These are phyloP conservation scores for Aspiorhynchus laticeps DNA, from an alignment of 2,113 vertebrate species.

Conservation along the genomic window DNA sequence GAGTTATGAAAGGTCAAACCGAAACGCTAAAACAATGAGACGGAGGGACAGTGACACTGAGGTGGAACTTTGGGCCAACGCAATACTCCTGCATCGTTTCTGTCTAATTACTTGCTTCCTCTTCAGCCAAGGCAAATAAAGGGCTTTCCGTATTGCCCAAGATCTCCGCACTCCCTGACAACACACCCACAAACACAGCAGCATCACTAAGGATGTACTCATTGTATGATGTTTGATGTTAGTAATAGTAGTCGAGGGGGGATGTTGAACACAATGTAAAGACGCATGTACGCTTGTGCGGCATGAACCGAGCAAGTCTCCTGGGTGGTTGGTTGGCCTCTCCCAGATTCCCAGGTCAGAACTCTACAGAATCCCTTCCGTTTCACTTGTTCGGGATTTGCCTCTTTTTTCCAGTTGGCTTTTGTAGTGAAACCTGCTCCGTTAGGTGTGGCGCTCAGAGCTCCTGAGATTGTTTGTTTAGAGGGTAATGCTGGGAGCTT, in stretches of 20 bases:
- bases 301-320: background rate
- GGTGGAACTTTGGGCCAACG: conserved; percentile 59
- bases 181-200: conserved; percentile 74
- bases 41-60: conserved; percentile 58
- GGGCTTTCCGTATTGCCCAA: conserved; percentile 71
- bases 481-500: background rate
- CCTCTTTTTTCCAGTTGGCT: background rate
- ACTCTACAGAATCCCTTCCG: background rate
- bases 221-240: conserved; percentile 70
- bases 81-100: conserved; percentile 63
- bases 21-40: conserved; percentile 50
- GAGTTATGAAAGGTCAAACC: conserved; percentile 56
- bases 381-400: background rate
- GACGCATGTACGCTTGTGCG: conserved; percentile 10
- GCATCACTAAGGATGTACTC: conserved; percentile 78
- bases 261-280: conserved; percentile 23
- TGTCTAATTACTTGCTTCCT: conserved; percentile 73
- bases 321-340: background rate
- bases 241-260: conserved; percentile 55
- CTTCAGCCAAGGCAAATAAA: conserved; percentile 76
- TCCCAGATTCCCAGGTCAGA: conserved; percentile 12
- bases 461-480: conserved; percentile 4
- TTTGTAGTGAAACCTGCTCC: conserved; percentile 2
- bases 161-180: conserved; percentile 74
- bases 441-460: conserved; percentile 1